These are phyloP conservation scores for Corythoichthys intestinalis DNA, from an alignment of 2,113 vertebrate genomes.

Conservation along the genomic window DNA sequence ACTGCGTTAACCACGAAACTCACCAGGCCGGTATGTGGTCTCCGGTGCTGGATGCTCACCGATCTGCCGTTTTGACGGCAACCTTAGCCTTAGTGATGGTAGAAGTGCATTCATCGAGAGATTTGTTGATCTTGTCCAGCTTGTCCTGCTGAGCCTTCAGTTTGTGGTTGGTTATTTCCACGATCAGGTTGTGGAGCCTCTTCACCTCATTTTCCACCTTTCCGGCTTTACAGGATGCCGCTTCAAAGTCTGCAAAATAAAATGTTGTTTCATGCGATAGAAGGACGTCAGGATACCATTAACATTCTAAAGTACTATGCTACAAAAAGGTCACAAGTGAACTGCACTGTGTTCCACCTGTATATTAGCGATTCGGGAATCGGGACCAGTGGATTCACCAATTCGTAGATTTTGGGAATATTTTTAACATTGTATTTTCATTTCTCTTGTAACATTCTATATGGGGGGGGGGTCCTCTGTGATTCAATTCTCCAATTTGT, in stretches of 20 bases:
- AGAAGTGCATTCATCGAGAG: constrained; percentile 84
- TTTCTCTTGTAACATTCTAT: no score
- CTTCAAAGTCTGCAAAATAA: constrained; percentile 76
- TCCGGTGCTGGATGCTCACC: constrained; percentile 63
- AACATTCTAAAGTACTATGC: background rate
- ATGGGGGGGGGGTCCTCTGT: no score
- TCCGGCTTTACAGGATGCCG: constrained; percentile 72
- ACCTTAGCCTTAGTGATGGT: constrained; percentile 89
- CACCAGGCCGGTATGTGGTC: background rate
- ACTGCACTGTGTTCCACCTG: no score
- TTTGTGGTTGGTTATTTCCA: constrained; percentile 88
- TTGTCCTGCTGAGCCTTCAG: constrained; percentile 89
- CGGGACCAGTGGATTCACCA: no score
- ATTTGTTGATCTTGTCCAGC: constrained; percentile 82
- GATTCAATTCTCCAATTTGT: no score
- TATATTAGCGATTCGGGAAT: no score
- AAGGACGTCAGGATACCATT: background rate
- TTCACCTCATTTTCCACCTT: constrained; percentile 89
- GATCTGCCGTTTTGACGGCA: constrained; percentile 84
- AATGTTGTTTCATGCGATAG: background rate
- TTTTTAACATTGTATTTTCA: no score
- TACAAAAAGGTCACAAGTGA: no score
- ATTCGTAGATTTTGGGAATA: no score
- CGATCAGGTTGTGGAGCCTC: constrained; percentile 82
- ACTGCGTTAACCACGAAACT: background rate